phyloP scores from a whole-genome alignment of 2,888 invertebrate genomes.

The Ichneumoninae sp. region DNA sequence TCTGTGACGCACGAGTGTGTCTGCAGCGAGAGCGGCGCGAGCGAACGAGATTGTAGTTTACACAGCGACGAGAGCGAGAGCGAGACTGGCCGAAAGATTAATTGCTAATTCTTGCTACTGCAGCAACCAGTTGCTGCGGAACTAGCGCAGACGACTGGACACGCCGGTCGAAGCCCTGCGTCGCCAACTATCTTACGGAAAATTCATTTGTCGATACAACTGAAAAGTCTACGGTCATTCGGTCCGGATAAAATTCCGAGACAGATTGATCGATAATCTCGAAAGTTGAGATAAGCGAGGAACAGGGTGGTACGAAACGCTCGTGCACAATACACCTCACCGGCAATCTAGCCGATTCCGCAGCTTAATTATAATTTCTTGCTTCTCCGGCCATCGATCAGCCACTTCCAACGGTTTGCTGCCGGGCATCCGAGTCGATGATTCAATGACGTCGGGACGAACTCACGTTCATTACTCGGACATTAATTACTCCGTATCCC shows the following conservation, averaged over 20 bases:
- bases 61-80: conserved; percentile 16
- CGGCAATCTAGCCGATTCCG: conserved; percentile 59
- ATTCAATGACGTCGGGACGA: conserved; percentile 55
- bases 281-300: conserved; percentile 32
- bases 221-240: conserved; percentile 18
- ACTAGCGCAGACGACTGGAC: conserved; percentile 42
- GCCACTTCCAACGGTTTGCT: conserved; percentile 11
- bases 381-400: conserved; percentile 56
- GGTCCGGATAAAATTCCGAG: conserved; percentile 14
- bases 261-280: conserved; percentile 49
- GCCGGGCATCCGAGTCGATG: conserved; percentile 44
- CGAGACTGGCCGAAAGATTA: conserved; percentile 76
- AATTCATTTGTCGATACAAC: conserved; percentile 11
- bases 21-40: conserved; percentile 55
- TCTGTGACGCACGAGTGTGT: conserved; percentile 38
- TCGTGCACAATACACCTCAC: conserved; percentile 35
- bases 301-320: conserved; percentile 25
- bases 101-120: conserved; percentile 79
- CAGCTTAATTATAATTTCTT: conserved; percentile 63
- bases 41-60: conserved; percentile 9
- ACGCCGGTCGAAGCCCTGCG: not conserved
- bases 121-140: conserved; percentile 78
- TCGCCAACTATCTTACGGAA: not conserved
- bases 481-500: conserved; percentile 62
- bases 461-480: conserved; percentile 61